Base-by-base conservation (phyloP, 2,797 vertebrate genomes). In the Sebastolobus altivelis region DNA sequence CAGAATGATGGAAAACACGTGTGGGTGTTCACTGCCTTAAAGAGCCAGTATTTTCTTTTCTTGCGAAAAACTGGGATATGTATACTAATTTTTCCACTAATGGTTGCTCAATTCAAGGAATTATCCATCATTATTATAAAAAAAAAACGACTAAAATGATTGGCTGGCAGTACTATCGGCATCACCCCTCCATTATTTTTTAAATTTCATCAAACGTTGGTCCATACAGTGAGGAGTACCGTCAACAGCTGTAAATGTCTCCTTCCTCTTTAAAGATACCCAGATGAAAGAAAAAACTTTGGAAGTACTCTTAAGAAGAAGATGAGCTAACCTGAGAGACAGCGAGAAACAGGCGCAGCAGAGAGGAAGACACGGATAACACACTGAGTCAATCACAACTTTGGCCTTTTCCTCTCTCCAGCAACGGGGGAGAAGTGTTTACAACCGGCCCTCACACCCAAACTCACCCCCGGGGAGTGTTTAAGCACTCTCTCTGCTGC, bases 401-500 rank as follows among this genome's bases (percentile, higher is more conserved):
- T 27, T 80, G 70, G 61, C 59, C 79, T 86, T 84, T 59, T 77
- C 68, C 65, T 75, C 71, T 75, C 69, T 91, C 63, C 25, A 82
- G 78, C 65, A 69, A 65, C 18, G 6, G 46, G 72, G 80, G 31
- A 81, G 66, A 77, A 37, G 79, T 80, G 76, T 84, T 40, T 66
- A 79, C 84, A 81, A 77, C 37, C 14, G 20, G 79, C 40, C 77
- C 59, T 83, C 72, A 78, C 66, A 84, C 60, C 58, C 84, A 69
- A 55, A 77, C 61, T 29, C 72, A 73, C 86, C 85, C 85, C 80
- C 46, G 1, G 83, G 86, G 84, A 88, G 82, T 69, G 74, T 87
- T 87, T 74, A 88, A 88, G 79, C 73, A 65, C 84, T 73, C 77
- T 83, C 81, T 83, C 73, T 84, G 56, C 82, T 89, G 82, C 71